A percentile compares a stretch with the other conserved stretches of the same genome.
phyloP scores from a whole-genome alignment of 2,113 vertebrate genomes.

The Vombatus ursinus region DNA sequence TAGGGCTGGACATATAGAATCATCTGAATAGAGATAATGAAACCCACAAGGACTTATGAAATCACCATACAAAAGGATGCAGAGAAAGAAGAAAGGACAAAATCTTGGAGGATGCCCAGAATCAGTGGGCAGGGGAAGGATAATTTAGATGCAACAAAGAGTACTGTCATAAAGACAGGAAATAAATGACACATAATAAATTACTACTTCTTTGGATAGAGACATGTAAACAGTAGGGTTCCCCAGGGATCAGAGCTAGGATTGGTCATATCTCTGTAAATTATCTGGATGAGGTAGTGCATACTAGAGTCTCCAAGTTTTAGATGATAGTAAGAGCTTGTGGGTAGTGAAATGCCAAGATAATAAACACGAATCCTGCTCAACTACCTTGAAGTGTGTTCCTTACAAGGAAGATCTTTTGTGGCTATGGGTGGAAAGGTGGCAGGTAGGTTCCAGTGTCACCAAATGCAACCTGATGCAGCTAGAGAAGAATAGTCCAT shows the following conservation, averaged over 20 bases:
- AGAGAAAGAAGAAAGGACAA: background rate
- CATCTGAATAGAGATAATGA: background rate
- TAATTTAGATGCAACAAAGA: background rate
- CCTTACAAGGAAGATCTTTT: background rate
- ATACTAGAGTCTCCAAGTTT: background rate
- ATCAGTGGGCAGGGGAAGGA: background rate
- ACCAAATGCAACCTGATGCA: background rate
- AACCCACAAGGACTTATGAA: background rate
- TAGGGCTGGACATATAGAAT: background rate
- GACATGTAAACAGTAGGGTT: background rate
- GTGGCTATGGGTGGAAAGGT: background rate
- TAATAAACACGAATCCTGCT: background rate
- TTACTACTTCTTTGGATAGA: background rate
- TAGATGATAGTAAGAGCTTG: background rate
- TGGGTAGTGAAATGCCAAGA: background rate
- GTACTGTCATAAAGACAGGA: background rate
- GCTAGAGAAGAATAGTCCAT: background rate
- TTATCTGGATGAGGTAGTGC: conserved; percentile 1
- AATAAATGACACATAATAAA: background rate
- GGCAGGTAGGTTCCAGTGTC: background rate
- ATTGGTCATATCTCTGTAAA: background rate
- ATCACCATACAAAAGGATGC: background rate
- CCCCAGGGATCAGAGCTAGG: background rate
- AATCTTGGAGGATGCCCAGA: background rate
- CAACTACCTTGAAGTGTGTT: background rate